Conservation (phyloP, 2,888 invertebrate species). For the Urechis unicinctus region DNA sequence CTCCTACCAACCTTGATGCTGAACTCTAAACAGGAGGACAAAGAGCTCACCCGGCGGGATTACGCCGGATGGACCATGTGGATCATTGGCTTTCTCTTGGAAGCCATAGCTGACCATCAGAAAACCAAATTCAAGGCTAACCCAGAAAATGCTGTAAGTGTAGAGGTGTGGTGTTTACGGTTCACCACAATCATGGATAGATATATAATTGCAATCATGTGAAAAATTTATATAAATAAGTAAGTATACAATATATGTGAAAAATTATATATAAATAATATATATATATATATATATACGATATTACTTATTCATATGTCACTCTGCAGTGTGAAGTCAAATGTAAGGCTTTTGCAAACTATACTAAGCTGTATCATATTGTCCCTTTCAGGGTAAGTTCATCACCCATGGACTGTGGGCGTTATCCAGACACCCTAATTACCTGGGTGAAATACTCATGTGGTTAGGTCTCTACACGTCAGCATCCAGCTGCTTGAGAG, state of each 20-base stretch:
- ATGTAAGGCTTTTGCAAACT: background rate
- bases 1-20: constrained; percentile 46
- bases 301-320: too few species aligned
- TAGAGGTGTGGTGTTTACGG: background rate
- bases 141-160: constrained; percentile 38
- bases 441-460: constrained; percentile 47
- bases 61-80: constrained; percentile 49
- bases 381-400: constrained; percentile 41
- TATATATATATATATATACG: too few species aligned
- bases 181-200: too few species aligned
- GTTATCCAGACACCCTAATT: constrained; percentile 44
- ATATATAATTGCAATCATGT: background rate
- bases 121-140: constrained; percentile 37
- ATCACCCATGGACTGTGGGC: constrained; percentile 42
- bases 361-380: background rate
- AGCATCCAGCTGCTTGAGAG: constrained; percentile 28
- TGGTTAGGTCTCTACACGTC: constrained; percentile 41
- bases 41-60: constrained; percentile 34
- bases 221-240: background rate
- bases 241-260: background rate
- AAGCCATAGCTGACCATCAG: constrained; percentile 41
- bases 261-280: background rate
- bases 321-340: too few species aligned
- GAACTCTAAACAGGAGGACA: constrained; percentile 35
- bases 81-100: constrained; percentile 38